Percentiles rank a stretch among this genome's conserved stretches.
These are phyloP conservation scores for Pyrrhia umbra DNA, from an alignment of 2,888 invertebrate species.

Conservation along the genomic window DNA sequence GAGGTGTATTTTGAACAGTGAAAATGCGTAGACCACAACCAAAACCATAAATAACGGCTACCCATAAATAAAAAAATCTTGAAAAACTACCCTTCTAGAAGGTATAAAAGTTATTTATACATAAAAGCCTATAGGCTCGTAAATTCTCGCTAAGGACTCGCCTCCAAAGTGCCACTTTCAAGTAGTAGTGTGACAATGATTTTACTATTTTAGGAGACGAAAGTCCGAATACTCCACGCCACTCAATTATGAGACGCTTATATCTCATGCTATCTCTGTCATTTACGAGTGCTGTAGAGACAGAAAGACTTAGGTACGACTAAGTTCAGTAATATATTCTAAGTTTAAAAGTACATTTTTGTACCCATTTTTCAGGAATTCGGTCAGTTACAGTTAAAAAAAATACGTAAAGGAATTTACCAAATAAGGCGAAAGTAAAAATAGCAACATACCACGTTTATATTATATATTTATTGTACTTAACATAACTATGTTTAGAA, in stretches of 20 bases:
- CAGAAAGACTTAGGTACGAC: not conserved
- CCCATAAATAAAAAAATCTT: not conserved
- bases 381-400: conserved; percentile 12
- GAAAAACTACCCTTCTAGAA: conserved; percentile 18
- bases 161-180: not conserved
- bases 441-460: conserved; percentile 53
- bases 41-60: not conserved
- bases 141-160: conserved; percentile 3
- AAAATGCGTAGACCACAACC: not conserved
- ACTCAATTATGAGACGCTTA: not conserved
- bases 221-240: not conserved
- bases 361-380: conserved; percentile 31
- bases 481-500: conserved; percentile 63
- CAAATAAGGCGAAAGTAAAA: conserved; percentile 43
- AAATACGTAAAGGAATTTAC: conserved; percentile 15
- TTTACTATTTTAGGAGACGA: not conserved
- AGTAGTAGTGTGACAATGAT: not conserved
- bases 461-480: conserved; percentile 67
- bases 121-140: not conserved
- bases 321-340: not conserved
- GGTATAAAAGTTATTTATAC: conserved; percentile 1
- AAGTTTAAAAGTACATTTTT: conserved; percentile 31
- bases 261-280: not conserved
- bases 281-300: not conserved
- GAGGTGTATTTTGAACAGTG: too few species aligned